A percentile compares a stretch with the other conserved stretches of the same genome.
These are phyloP conservation scores for Puffinus mauretanicus DNA, from an alignment of 2,113 vertebrate genomes.

Conservation along the genomic window DNA sequence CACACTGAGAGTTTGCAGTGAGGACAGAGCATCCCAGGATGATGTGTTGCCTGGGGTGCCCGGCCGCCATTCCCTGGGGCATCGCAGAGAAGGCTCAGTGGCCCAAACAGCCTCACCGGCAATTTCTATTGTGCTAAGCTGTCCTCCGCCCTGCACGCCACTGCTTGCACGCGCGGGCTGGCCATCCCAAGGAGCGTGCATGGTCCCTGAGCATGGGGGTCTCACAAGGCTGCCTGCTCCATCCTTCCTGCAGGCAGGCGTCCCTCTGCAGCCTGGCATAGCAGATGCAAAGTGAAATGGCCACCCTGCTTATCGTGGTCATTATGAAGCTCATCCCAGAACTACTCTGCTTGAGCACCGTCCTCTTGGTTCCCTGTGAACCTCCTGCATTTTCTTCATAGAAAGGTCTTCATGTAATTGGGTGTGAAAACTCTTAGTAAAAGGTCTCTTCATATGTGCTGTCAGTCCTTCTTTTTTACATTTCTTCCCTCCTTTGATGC, in stretches of 20 bases:
- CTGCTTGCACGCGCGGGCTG: rapidly evolving
- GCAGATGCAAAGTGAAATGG: background rate
- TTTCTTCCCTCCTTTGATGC: background rate
- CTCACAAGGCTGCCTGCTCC: background rate
- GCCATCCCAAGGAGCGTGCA: rapidly evolving
- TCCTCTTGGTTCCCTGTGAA: background rate
- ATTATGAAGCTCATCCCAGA: background rate
- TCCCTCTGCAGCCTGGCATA: background rate
- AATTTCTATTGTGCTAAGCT: background rate
- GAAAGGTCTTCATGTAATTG: background rate
- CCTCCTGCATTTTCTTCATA: background rate
- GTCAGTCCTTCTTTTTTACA: background rate
- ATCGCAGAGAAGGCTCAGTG: background rate
- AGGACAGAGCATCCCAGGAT: background rate
- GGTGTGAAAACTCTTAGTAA: background rate
- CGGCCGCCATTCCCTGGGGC: background rate
- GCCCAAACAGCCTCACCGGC: background rate
- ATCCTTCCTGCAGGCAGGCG: background rate
- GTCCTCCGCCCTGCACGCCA: background rate
- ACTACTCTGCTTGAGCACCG: background rate
- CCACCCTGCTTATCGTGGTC: background rate
- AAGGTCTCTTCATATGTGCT: background rate
- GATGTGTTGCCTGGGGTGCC: background rate
- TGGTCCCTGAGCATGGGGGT: background rate
- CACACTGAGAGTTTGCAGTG: rapidly evolving